A percentile compares a stretch with the other conserved stretches of the same genome.
Evolutionary conservation across 2,113 vertebrate species (phyloP).

Genomic region (Chloroceryle aenea): DNA sequence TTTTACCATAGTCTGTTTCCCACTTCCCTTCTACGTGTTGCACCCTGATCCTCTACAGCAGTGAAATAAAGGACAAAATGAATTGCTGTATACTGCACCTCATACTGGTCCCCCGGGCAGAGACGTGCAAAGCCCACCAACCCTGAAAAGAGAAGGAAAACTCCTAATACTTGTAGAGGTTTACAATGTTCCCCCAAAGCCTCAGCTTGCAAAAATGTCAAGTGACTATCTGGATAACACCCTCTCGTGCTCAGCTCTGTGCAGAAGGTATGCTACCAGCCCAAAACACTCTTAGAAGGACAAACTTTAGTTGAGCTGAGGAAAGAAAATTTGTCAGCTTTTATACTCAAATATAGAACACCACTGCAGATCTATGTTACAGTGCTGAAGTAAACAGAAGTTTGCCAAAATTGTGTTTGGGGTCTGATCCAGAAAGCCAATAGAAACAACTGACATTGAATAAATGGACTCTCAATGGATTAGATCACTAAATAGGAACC

Average conservation of each 20-base stretch:
- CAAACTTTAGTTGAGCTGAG: neutral
- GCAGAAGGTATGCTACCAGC: neutral
- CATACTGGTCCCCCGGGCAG: conserved; percentile 96
- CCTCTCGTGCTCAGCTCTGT: neutral
- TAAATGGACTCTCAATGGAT: neutral
- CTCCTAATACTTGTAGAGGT: neutral
- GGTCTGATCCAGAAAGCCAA: neutral
- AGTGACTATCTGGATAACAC: neutral
- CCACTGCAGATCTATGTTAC: neutral
- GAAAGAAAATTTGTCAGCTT: neutral
- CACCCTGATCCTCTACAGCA: neutral
- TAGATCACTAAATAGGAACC: neutral
- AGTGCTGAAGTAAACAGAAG: neutral
- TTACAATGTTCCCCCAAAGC: neutral
- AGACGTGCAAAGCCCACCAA: conserved; percentile 95
- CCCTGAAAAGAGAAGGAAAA: conserved; percentile 79
- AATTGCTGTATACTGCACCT: conserved; percentile 76
- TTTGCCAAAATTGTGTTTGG: neutral
- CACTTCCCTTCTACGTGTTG: fast-evolving
- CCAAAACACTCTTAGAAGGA: neutral
- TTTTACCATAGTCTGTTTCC: neutral
- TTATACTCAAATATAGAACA: neutral
- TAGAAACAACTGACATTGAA: neutral
- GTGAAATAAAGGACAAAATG: neutral
- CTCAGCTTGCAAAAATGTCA: neutral